phyloP scores from a whole-genome alignment of 2,888 invertebrate species.

The Lamellibrachia columna region DNA sequence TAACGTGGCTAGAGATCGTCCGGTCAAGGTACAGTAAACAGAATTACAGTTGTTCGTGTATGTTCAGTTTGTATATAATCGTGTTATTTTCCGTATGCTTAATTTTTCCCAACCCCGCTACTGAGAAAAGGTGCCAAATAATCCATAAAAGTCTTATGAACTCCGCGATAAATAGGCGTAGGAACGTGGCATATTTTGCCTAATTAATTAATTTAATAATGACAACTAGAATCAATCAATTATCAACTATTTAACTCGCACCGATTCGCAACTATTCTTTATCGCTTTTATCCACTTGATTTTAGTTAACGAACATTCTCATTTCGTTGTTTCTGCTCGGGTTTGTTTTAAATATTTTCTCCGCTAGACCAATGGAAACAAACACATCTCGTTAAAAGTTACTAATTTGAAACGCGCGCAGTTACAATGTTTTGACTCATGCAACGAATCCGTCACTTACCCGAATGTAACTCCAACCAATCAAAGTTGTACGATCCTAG shows the following conservation, averaged over 20 bases:
- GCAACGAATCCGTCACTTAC: not conserved
- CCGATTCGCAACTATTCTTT: not conserved
- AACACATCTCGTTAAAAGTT: not conserved
- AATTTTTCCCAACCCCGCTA: not conserved
- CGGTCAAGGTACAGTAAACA: not conserved
- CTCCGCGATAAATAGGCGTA: not conserved
- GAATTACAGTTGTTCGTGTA: not conserved
- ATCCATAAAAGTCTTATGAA: not conserved
- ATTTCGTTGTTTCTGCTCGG: not conserved
- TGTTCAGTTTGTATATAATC: not conserved
- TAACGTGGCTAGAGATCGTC: not conserved
- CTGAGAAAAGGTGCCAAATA: not conserved
- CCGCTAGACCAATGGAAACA: not conserved
- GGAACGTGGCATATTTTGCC: not conserved
- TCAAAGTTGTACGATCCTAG: conserved; percentile 3
- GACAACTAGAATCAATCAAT: not conserved
- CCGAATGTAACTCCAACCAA: not conserved
- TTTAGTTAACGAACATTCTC: not conserved
- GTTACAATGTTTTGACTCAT: not conserved
- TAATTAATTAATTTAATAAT: not conserved
- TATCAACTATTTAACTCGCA: not conserved
- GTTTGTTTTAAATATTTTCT: not conserved
- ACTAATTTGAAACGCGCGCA: not conserved
- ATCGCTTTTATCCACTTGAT: not conserved
- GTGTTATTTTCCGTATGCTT: not conserved